Percentiles rank a stretch among this genome's conserved stretches.
phyloP scores from a whole-genome alignment of 2,888 invertebrate species.

The Calameuta pallipes region DNA sequence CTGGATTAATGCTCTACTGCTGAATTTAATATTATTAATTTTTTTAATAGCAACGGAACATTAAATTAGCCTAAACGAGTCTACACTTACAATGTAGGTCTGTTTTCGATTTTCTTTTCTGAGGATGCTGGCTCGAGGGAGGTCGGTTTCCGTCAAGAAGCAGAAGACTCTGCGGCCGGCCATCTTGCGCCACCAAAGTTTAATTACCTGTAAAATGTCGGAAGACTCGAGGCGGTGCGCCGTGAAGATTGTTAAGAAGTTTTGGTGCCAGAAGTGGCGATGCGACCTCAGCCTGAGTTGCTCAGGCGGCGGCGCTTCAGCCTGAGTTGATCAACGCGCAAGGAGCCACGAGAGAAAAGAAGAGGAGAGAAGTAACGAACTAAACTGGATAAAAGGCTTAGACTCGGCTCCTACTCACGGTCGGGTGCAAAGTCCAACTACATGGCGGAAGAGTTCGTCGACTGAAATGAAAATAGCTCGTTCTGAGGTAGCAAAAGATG shows the following conservation, averaged over 20 bases:
- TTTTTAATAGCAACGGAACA: too few species aligned
- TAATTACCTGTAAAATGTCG: conserved; percentile 42
- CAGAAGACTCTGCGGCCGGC: conserved; percentile 9
- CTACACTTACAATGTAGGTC: too few species aligned
- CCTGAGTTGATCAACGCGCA: neutral
- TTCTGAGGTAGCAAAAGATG: too few species aligned
- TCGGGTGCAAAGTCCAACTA: too few species aligned
- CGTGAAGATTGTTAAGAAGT: conserved; percentile 36
- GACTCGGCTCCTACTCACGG: too few species aligned
- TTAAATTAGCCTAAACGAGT: too few species aligned
- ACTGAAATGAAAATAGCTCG: too few species aligned
- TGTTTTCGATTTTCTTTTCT: neutral
- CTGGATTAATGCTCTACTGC: too few species aligned
- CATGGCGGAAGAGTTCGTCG: too few species aligned
- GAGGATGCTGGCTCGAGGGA: neutral
- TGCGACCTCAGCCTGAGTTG: too few species aligned
- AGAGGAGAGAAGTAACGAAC: neutral
- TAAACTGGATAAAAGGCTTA: too few species aligned
- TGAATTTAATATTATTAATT: too few species aligned
- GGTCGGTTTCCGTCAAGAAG: neutral
- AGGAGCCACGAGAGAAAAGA: neutral
- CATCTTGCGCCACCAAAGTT: conserved; percentile 34
- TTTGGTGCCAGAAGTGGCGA: conserved; percentile 5
- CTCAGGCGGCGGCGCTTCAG: neutral
- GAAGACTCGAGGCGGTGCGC: conserved; percentile 18